Base-by-base conservation (phyloP, 2,888 invertebrate species). In the Eurytoma californica region DNA sequence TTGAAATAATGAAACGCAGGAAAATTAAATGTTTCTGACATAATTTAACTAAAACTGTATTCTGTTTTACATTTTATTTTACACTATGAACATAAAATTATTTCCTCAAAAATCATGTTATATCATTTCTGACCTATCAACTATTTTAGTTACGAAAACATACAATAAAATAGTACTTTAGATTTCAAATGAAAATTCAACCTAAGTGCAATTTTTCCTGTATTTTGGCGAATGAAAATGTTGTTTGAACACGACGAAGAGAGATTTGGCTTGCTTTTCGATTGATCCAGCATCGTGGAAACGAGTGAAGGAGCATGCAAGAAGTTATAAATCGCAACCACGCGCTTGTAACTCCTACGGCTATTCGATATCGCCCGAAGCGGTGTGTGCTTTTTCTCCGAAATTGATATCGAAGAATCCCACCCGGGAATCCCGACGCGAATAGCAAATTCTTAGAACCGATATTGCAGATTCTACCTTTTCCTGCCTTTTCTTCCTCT, bases 261-360 rank as follows among this genome's bases (percentile, higher is more conserved):
- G 65, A 20, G 20, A 49, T 20, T 65, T 65, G 18, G 18, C 49
- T 49, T 18, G n/a, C 20, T 4, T 20, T 20, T 65, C 18, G 49
- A 14, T 49, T 49, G 47, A 47, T 65, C 39, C 39, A 39, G 3
- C 28, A 18, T 49, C 20, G n/a, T 4, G 13, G 3, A 13, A 47
- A 49, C 12, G 20, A 20, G 20, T 65, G 39, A 18, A 20, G 55
- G 39, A 57, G 57, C 57, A 69, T 47, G 70, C 39, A 47, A 65
- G 39, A 73, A n/a, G 75, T 68, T 61, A 75, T 75, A 75, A 75
- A 68, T 68, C 68, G 68, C 24, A 53, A 60, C 68, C n/a, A 39
- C 24, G 53, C 28, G 28, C 24, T 58, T 47, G 39, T 57, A 74
- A 28, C 73, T 57, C 39, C 28, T 14, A 3, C 20, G 24, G 70